Base-by-base conservation (phyloP, 2,797 vertebrate genomes). In the Acrossocheilus wenchowensis region DNA sequence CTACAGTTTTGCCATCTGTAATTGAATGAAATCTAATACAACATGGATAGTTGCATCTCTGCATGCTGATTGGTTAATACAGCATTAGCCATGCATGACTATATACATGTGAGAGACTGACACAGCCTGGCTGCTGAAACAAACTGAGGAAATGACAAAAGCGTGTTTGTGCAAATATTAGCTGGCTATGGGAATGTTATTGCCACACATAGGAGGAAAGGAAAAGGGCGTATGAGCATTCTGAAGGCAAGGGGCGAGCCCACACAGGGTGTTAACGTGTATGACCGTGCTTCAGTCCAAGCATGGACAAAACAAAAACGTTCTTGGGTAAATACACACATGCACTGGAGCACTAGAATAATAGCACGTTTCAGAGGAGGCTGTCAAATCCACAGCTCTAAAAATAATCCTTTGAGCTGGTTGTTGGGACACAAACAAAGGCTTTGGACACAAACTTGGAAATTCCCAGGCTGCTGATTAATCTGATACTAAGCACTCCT, bases 141-240 rank as follows among this genome's bases (percentile, higher is more conserved):
- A 92, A 92, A 92, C 86, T 77, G 48, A 92, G 92, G 92, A 93
- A 92, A 89, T 82, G 57, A 60, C 74, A 60, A 74, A 41, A 81
- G 71, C 57, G 72, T 72, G 82, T 82, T 85, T 83, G 71, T 82
- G 71, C 73, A 86, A 84, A 78, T 52, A 39, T 78, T 78, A 62
- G 81, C 30, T 80, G 77, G 64, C 62, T 77, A 71, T 86, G 87
- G 85, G 82, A 89, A 90, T 87, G 87, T 88, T 78, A 82, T 86
- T 83, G 86, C 77, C 77, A 88, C 73, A 71, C 83, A 66, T 45
- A 86, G 86, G 87, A 88, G 68, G 68, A 75, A 36, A 75, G 85
- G 86, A 90, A 90, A 86, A 90, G 90, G 89, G 88, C 68, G 90
- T 90, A 82, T 82, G 78, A 87, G 23, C 39, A 2, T 73, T 88